Evolutionary conservation across 1,140 invertebrate genomes (phyloP).

Genomic region (Hycleus phaleratus): DNA sequence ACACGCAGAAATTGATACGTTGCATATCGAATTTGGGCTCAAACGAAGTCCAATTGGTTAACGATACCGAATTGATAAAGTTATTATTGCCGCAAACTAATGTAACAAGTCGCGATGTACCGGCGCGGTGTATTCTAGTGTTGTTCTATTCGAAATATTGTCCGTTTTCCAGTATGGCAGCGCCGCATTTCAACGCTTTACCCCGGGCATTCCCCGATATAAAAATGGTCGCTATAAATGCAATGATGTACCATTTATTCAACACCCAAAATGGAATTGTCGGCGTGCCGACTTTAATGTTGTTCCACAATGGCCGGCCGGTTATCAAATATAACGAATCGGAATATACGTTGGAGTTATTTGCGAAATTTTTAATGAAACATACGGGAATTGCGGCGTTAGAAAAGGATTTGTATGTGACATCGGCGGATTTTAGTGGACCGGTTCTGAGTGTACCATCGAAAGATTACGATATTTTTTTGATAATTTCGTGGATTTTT

Average conservation of each 20-base stretch:
- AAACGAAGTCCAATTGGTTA: conserved; percentile 34
- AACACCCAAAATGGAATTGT: conserved; percentile 91
- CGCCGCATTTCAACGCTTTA: conserved; percentile 84
- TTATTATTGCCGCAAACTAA: conserved; percentile 42
- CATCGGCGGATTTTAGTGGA: conserved; percentile 68
- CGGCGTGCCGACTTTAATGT: conserved; percentile 84
- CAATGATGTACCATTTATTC: conserved; percentile 73
- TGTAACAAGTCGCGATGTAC: conserved; percentile 43
- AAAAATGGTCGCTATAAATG: conserved; percentile 84
- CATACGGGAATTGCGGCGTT: conserved; percentile 64
- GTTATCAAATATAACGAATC: conserved; percentile 82
- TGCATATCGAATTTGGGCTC: conserved; percentile 28
- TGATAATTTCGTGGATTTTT: conserved; percentile 80
- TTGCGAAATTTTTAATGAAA: conserved; percentile 73
- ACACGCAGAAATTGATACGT: conserved; percentile 29
- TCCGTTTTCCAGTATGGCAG: conserved; percentile 81
- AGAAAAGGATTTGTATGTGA: conserved; percentile 57
- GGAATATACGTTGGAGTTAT: conserved; percentile 68
- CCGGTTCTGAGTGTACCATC: conserved; percentile 66
- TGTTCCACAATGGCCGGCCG: conserved; percentile 87
- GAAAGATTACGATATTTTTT: conserved; percentile 71
- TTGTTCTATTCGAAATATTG: conserved; percentile 87
- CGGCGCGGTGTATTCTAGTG: conserved; percentile 69
- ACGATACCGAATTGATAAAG: conserved; percentile 39
- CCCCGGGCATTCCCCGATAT: conserved; percentile 76